Evolutionary conservation across 2,797 vertebrate genomes (phyloP).

Genomic region (Sylvia borin): DNA sequence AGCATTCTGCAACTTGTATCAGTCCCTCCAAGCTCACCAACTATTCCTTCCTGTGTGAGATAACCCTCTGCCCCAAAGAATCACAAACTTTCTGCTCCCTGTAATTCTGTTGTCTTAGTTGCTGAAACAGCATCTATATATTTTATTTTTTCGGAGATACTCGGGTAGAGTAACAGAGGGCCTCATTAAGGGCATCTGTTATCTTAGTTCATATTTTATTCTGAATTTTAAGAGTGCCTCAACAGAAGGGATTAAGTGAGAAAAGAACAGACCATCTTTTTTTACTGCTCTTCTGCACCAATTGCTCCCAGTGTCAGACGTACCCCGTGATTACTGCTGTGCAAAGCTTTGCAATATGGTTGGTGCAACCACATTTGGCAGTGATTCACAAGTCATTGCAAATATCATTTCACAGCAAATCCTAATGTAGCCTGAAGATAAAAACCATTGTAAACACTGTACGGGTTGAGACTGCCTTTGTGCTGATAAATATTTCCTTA

Average conservation of each 20-base stretch:
- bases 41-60: conserved; percentile 13
- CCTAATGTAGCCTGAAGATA: conserved; percentile 33
- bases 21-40: neutral
- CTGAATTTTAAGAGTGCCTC: conserved; percentile 72
- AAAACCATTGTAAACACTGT: conserved; percentile 4
- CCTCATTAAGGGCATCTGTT: conserved; percentile 73
- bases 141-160: conserved; percentile 54
- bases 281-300: conserved; percentile 50
- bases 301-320: conserved; percentile 39
- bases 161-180: conserved; percentile 66
- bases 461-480: neutral
- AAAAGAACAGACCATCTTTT: conserved; percentile 58
- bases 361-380: conserved; percentile 29
- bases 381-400: conserved; percentile 52
- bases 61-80: conserved; percentile 51
- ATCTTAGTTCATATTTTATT: conserved; percentile 76
- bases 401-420: conserved; percentile 55
- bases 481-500: conserved; percentile 46
- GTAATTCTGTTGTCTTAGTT: conserved; percentile 57
- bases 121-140: conserved; percentile 65
- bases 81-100: conserved; percentile 27
- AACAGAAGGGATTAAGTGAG: conserved; percentile 62
- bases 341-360: conserved; percentile 34
- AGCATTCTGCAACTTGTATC: neutral
- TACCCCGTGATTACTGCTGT: conserved; percentile 17